Evolutionary conservation across 2,113 vertebrate species (phyloP).

Genomic region (Otus sunia): DNA sequence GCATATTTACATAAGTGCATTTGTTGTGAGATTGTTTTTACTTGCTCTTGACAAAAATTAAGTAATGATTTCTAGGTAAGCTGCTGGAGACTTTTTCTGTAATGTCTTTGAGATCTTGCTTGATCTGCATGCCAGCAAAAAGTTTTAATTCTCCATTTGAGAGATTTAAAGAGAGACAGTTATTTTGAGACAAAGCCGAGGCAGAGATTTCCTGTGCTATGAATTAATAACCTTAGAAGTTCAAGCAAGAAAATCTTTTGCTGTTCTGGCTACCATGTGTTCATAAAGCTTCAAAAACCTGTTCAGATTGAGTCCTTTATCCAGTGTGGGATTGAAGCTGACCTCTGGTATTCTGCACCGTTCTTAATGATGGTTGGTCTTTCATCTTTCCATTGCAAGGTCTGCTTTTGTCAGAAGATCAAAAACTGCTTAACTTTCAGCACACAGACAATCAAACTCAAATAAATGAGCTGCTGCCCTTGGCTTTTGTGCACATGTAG

Average conservation of each 20-base stretch:
- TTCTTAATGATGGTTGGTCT: neutral
- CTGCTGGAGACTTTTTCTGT: neutral
- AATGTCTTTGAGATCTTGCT: neutral
- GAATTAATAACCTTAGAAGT: conserved; percentile 7
- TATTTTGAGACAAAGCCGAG: conserved; percentile 11
- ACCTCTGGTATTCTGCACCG: neutral
- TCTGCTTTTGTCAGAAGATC: neutral
- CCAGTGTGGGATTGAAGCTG: neutral
- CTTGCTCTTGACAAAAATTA: neutral
- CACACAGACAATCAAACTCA: neutral
- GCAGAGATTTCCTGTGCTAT: conserved; percentile 4
- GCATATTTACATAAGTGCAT: neutral
- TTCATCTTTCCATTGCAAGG: neutral
- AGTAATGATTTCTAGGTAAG: neutral
- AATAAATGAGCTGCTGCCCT: neutral
- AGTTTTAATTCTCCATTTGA: neutral
- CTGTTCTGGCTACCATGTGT: neutral
- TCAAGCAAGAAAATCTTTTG: neutral
- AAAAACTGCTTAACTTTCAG: neutral
- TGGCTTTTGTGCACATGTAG: neutral
- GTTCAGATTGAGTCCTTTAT: neutral
- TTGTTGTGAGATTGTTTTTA: neutral
- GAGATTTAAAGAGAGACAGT: neutral
- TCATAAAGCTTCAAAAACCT: neutral
- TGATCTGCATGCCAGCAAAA: neutral